Conservation (phyloP, 2,888 invertebrate species). For the Hirtodrosophila alboralis region DNA sequence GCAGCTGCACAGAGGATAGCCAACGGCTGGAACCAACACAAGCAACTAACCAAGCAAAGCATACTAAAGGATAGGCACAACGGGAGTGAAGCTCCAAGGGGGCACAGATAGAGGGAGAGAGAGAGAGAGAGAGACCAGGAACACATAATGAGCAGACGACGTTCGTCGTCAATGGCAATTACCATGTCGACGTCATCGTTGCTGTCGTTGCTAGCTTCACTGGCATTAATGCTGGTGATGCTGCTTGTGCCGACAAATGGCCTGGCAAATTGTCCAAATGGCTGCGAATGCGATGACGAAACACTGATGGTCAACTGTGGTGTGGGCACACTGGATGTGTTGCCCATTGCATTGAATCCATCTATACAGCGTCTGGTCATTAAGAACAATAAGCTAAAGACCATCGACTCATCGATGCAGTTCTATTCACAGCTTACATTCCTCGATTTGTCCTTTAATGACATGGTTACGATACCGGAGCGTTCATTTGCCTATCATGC, state of each 20-base stretch:
- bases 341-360: slow-evolving; percentile 96
- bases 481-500: slow-evolving; percentile 92
- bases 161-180: slow-evolving; percentile 57
- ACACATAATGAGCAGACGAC: slow-evolving; percentile 64
- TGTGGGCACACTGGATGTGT: slow-evolving; percentile 93
- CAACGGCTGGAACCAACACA: slow-evolving; percentile 21
- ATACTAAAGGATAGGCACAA: slow-evolving; percentile 24
- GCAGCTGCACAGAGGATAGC: slow-evolving; percentile 19
- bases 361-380: slow-evolving; percentile 93
- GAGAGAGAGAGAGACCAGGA: slow-evolving; percentile 13
- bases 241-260: slow-evolving; percentile 64
- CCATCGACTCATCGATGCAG: slow-evolving; percentile 94
- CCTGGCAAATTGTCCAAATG: slow-evolving; percentile 92
- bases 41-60: slow-evolving; percentile 37
- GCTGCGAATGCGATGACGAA: slow-evolving; percentile 95
- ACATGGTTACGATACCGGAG: slow-evolving; percentile 91
- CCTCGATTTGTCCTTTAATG: slow-evolving; percentile 93
- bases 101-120: slow-evolving; percentile 2
- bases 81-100: slow-evolving; percentile 21
- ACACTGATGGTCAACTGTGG: slow-evolving; percentile 94
- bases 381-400: slow-evolving; percentile 93
- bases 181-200: slow-evolving; percentile 58
- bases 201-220: slow-evolving; percentile 20
- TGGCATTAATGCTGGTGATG: slow-evolving; percentile 25
- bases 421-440: slow-evolving; percentile 94